Evolutionary conservation across 2,113 vertebrate genomes (phyloP).

Genomic region (Gadus chalcogrammus): DNA sequence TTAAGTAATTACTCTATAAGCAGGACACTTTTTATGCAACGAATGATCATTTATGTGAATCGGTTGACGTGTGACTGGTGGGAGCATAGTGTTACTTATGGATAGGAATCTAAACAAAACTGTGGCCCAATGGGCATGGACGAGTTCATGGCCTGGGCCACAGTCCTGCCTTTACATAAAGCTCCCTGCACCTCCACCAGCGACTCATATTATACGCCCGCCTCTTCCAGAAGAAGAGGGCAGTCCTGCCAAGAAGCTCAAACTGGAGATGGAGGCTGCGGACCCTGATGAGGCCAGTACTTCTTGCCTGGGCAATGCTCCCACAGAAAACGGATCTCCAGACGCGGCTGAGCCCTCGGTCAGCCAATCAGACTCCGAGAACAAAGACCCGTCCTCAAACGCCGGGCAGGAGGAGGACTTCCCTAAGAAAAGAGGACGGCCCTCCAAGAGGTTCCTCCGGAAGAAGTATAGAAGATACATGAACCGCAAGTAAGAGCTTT

Average conservation of each 20-base stretch:
- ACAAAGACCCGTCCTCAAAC: conserved; percentile 82
- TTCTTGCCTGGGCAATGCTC: conserved; percentile 67
- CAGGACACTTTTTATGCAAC: background rate
- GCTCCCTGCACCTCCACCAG: background rate
- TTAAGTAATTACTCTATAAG: background rate
- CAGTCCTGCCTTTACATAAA: too few relatives aligned
- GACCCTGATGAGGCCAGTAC: conserved; percentile 80
- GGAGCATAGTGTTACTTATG: too few relatives aligned
- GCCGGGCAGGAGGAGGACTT: conserved; percentile 70
- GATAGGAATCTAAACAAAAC: too few relatives aligned
- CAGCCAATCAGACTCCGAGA: conserved; percentile 86
- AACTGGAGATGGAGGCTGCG: conserved; percentile 54
- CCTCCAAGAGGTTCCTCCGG: conserved; percentile 88
- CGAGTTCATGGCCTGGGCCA: too few relatives aligned
- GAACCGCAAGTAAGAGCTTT: conserved; percentile 73
- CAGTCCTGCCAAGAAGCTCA: conserved; percentile 65
- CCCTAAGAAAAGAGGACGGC: conserved; percentile 82
- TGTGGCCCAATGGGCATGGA: too few relatives aligned
- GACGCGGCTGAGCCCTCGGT: conserved; percentile 70
- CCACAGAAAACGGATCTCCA: conserved; percentile 12
- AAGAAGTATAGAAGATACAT: conserved; percentile 94
- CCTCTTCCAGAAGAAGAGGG: conserved; percentile 64
- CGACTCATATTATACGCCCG: conserved; percentile 26
- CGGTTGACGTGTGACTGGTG: background rate
- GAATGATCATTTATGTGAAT: background rate